Evolutionary conservation across 2,888 invertebrate species (phyloP).

Genomic region (Trimorus sp.): DNA sequence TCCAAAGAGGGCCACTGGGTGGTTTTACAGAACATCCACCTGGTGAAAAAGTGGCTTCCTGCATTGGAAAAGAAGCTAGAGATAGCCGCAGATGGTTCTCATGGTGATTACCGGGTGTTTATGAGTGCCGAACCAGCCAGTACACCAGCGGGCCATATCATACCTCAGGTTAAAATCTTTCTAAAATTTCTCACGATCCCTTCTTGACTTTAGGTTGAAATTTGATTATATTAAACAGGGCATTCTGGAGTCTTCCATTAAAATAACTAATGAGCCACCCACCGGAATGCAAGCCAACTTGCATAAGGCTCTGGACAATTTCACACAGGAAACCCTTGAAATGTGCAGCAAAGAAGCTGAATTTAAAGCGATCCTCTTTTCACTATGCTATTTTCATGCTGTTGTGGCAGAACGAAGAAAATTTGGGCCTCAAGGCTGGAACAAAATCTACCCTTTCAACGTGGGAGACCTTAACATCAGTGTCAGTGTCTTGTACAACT

Average conservation of each 20-base stretch:
- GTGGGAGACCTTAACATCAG: slow-evolving; percentile 95
- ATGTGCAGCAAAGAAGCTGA: slow-evolving; percentile 96
- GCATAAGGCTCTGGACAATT: slow-evolving; percentile 95
- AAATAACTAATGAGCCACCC: slow-evolving; percentile 98
- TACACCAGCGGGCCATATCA: slow-evolving; percentile 85
- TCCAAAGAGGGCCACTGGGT: slow-evolving; percentile 94
- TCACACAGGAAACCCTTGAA: slow-evolving; percentile 95
- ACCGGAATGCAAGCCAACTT: slow-evolving; percentile 97
- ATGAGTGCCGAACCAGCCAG: slow-evolving; percentile 94
- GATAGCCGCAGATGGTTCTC: slow-evolving; percentile 86
- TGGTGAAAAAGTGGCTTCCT: slow-evolving; percentile 94
- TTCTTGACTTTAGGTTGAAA: background rate
- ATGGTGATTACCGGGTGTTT: slow-evolving; percentile 85
- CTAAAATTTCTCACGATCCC: no score
- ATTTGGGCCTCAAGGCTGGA: slow-evolving; percentile 98
- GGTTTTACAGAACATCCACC: slow-evolving; percentile 95
- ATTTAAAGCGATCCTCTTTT: slow-evolving; percentile 94
- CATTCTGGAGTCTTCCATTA: slow-evolving; percentile 95
- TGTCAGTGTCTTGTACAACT: slow-evolving; percentile 95
- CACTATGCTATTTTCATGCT: slow-evolving; percentile 97
- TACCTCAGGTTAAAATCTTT: slow-evolving; percentile 82
- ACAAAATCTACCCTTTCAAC: slow-evolving; percentile 89
- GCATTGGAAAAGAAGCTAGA: slow-evolving; percentile 95
- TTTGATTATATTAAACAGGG: slow-evolving; percentile 84
- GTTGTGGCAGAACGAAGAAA: slow-evolving; percentile 95